These are phyloP conservation scores for Penaeus chinensis DNA, from an alignment of 1,140 invertebrate genomes.

Conservation along the genomic window DNA sequence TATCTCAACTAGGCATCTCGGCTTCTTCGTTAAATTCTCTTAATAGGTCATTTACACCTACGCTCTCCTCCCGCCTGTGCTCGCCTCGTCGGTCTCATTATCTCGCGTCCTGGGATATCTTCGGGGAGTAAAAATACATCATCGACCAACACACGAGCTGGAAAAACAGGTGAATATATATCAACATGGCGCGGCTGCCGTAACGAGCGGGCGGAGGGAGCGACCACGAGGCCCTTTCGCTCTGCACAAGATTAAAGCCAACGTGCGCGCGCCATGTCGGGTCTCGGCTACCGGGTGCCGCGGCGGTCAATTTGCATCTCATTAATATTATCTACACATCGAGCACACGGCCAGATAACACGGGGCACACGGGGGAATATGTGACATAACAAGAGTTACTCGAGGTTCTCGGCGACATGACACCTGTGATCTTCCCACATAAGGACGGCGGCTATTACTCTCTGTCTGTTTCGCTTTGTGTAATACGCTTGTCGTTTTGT, in stretches of 20 bases:
- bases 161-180: no score
- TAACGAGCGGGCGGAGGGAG: no score
- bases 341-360: conserved; percentile 30
- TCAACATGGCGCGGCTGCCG: no score
- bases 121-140: no score
- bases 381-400: no score
- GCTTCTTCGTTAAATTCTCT: conserved; percentile 17
- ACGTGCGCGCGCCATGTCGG: neutral
- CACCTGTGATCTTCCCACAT: neutral
- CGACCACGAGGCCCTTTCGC: no score
- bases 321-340: conserved; percentile 43
- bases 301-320: conserved; percentile 15
- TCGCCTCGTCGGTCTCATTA: neutral
- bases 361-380: neutral
- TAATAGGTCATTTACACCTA: conserved; percentile 22
- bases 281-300: conserved; percentile 10
- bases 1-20: conserved; percentile 8
- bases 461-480: neutral
- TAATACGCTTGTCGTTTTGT: no score
- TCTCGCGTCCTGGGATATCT: no score
- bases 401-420: no score
- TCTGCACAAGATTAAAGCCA: no score
- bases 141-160: no score
- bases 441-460: neutral
- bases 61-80: neutral